Base-by-base conservation (phyloP, 53 echinoderm and acorn worm genomes). In the Crossaster papposus region DNA sequence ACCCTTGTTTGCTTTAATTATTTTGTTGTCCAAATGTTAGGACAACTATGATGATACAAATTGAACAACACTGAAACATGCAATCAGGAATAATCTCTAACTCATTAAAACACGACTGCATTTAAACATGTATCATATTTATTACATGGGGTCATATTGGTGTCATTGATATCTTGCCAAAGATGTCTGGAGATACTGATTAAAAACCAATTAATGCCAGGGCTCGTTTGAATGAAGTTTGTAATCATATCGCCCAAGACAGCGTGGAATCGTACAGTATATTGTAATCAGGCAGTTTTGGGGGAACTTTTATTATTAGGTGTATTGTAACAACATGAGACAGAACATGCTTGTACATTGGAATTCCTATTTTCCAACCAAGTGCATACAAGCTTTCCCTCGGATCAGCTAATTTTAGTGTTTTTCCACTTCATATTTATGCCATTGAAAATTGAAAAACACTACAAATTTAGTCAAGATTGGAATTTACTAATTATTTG, bases 261-360 rank as follows among this genome's bases (percentile, higher is more conserved):
- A 20, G 62, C 17, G 17, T 23, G 11, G 18, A 3, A 62, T 62
- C 3, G 62, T 62, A 62, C n/a, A n/a, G n/a, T n/a, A 62, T 62
- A 18, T 44, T 5, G 15, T 20, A 62, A n/a, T n/a, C 62, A 26
- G 68, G 28, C 22, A 23, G 28, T 26, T 68, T 26, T 26, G 17
- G 17, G 68, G 28, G n/a, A 2, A 2, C 26, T 26, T 7, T 10
- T 4, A 20, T n/a, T 20, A 68, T 68, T 28, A 68, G n/a, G 9
- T 44, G 26, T 68, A 23, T 28, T 26, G 10, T 68, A 4, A 7
- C 28, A 68, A 10, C 28, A 26, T n/a, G 36, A 73, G 74, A 14
- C 74, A 73, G 74, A 32, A n/a, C n/a, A n/a, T 73, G 15, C 74
- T 73, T 73, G 33, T 34, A 32, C 74, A 30, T 14, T 73, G 74